Evolutionary conservation across 2,888 invertebrate species (phyloP).

Genomic region (Bimastos eiseni): DNA sequence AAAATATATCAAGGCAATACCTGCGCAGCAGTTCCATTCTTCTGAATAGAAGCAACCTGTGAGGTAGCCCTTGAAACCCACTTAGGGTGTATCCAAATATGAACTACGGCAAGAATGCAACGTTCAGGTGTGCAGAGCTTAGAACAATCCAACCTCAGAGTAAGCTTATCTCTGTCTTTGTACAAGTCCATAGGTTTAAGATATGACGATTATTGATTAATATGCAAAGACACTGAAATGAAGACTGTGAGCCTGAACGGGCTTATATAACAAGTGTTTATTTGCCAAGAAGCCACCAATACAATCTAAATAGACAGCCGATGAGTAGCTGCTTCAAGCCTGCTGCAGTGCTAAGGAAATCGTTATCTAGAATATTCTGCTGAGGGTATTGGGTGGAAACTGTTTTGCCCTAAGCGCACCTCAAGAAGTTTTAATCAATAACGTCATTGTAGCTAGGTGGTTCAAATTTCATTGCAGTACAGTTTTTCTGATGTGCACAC

Average conservation of each 20-base stretch:
- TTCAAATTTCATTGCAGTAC: neutral
- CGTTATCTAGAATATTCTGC: neutral
- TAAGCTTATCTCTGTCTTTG: neutral
- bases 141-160: neutral
- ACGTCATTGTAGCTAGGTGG: neutral
- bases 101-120: neutral
- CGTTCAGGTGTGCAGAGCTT: constrained; percentile 1
- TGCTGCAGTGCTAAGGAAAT: neutral
- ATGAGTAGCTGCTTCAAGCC: neutral
- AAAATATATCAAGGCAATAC: neutral
- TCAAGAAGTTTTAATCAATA: neutral
- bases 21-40: neutral
- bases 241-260: neutral
- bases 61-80: neutral
- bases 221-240: neutral
- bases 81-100: neutral
- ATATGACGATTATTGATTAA: neutral
- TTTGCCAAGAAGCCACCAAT: neutral
- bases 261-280: neutral
- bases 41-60: neutral
- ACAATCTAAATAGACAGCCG: neutral
- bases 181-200: constrained; percentile 7
- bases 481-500: neutral
- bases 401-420: neutral
- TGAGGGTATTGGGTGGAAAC: neutral